phyloP scores from a whole-genome alignment of 2,797 vertebrate genomes.

The Chaenodraco wilsoni region DNA sequence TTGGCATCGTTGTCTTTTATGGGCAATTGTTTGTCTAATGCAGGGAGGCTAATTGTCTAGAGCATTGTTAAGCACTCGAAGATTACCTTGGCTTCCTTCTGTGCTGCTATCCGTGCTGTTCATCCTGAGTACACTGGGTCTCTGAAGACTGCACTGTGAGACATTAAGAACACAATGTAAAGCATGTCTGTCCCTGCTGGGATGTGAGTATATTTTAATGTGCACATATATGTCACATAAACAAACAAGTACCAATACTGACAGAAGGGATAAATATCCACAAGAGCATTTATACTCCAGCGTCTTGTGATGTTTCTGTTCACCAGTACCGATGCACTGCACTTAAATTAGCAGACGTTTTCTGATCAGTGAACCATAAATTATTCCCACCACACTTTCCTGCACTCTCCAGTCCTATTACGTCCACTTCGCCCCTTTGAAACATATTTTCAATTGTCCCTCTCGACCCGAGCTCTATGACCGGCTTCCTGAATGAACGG shows the following conservation, averaged over 20 bases:
- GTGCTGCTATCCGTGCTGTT: constrained; percentile 83
- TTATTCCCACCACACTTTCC: constrained; percentile 62
- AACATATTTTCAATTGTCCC: constrained; percentile 75
- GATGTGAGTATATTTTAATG: constrained; percentile 77
- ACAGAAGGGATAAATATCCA: constrained; percentile 63
- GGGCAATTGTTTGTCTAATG: constrained; percentile 71
- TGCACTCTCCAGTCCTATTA: constrained; percentile 66
- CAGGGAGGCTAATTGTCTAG: constrained; percentile 71
- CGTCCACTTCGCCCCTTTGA: constrained; percentile 49
- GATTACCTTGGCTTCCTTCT: constrained; percentile 76
- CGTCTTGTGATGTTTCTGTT: constrained; percentile 75
- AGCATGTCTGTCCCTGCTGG: constrained; percentile 73
- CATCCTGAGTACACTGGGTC: constrained; percentile 81
- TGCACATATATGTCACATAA: constrained; percentile 77
- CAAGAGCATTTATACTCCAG: constrained; percentile 67
- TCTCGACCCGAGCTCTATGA: constrained; percentile 80
- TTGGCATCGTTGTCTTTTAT: constrained; percentile 67
- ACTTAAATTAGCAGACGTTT: constrained; percentile 65
- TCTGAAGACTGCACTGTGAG: constrained; percentile 85
- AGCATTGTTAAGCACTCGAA: constrained; percentile 71
- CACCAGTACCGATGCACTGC: constrained; percentile 67
- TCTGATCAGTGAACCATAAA: constrained; percentile 64
- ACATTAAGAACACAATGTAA: constrained; percentile 79
- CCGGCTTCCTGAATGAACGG: constrained; percentile 67
- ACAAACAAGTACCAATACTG: constrained; percentile 63